Base-by-base conservation (phyloP, 1,140 invertebrate genomes). In the Drosophila parabipectinata region DNA sequence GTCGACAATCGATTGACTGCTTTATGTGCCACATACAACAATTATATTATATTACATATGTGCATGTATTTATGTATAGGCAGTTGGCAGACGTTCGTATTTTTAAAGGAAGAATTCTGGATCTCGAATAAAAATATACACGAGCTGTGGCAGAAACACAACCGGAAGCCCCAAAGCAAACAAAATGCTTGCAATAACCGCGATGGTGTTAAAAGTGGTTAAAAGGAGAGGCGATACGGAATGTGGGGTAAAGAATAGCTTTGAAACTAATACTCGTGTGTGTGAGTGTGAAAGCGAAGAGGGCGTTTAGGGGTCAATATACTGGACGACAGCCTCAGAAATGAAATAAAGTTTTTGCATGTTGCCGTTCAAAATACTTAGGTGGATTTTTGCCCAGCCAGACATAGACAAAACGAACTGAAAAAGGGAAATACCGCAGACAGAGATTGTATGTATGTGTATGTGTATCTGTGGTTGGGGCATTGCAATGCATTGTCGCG, bases 111-210 rank as follows among this genome's bases (percentile, higher is more conserved):
- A 44, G 12, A 15, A 6, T 21, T 15, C 41, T 18, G 41, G 6
- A 24, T 50, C 50, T 47, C n/a, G 4, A 3, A 57, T 6, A 24
- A 9, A 8, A 26, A 8, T 9, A 21, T 14, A 59, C 32, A 45
- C 3, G 15, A 60, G 18, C 34, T 32, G 30, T 9, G 52, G 75
- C 77, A 78, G 72, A 81, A 80, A 77, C 54, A 34, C 9, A 79
- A 88, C 83, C 78, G 82, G 82, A 87, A 87, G 78, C 82, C 83
- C 37, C 81, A 85, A 85, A 87, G 81, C 83, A 88, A 88, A 88
- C 79, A 83, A 83, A 79, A 81, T 81, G 79, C 80, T 76, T 66
- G 59, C 66, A 88, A 83, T 82, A 88, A 88, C 83, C 75, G 72
- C 75, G 57, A 88, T 57, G 30, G 60, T 62, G 55, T 39, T 14